phyloP scores from a whole-genome alignment of 2,113 vertebrate species.

The Thomomys bottae region DNA sequence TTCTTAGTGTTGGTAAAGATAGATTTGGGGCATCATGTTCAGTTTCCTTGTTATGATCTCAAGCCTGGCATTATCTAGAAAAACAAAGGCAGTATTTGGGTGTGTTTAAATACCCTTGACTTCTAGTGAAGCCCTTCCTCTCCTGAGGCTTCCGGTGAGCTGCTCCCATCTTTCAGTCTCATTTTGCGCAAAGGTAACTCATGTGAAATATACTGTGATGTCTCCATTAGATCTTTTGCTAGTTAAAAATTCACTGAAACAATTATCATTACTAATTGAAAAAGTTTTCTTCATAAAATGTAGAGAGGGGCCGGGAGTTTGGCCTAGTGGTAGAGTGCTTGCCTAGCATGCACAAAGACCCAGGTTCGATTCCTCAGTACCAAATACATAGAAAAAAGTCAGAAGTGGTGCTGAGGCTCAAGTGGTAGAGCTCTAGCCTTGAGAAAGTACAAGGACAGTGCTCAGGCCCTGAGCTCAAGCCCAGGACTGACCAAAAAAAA shows the following conservation, averaged over 20 bases:
- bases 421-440: no score
- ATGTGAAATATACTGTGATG: background rate
- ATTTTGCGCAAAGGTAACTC: slow-evolving; percentile 24
- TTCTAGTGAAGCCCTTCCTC: background rate
- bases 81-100: background rate
- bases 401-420: no score
- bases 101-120: slow-evolving; percentile 27
- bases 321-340: no score
- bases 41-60: background rate
- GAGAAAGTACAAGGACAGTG: no score
- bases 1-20: background rate
- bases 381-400: no score
- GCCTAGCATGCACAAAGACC: no score
- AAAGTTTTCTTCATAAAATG: background rate
- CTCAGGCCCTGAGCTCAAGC: no score
- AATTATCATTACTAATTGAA: background rate
- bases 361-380: no score
- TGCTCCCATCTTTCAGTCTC: background rate
- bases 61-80: background rate
- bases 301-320: no score
- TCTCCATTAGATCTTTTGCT: background rate
- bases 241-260: background rate
- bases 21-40: background rate
- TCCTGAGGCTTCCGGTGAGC: background rate
- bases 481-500: no score